Base-by-base conservation (phyloP, 2,113 vertebrate genomes). In the Bombycilla garrulus region DNA sequence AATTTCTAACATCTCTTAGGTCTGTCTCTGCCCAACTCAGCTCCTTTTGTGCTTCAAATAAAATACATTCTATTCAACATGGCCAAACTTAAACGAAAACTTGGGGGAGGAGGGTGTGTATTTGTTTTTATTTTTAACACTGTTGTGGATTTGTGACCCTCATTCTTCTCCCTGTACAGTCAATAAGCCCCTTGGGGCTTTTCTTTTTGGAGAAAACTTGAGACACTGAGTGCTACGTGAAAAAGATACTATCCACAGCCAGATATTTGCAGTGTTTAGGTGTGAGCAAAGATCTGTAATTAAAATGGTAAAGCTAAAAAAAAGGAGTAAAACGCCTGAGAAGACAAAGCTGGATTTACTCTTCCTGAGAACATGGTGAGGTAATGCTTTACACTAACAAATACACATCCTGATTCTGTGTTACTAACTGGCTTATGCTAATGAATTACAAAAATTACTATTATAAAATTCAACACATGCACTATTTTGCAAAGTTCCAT, bases 71-170 rank as follows among this genome's bases (percentile, higher is more conserved):
- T 64, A 26, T 31, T 58, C 36, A 50, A 54, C 35, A 10, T 48
- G 15, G 56, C 15, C 47, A 78, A 67, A 70, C 44, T 40, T 78
- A 62, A 58, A 69, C 33, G 84, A 73, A 71, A 91, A 29, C 6
- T 38, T 4, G 0, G 8, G 19, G 10, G 2, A 65, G 5, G 2
- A 4, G 5, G 14, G 2, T 11, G 36, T 54, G 29, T 7, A 1
- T 38, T 47, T 79, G 1, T 23, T 38, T 26, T 47, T 38, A n/a
- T 53, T 90, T 62, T 54, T 14, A 67, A 53, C 17, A 71, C 5
- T 71, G 5, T 15, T 66, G 18, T 58, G 65, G 40, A 45, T 88
- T 90, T 80, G 17, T 20, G 11, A 47, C 36, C 25, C 31, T 88
- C 31, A 18, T 67, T 31, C 28, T 87, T 40, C 6, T 26, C 26